phyloP scores from a whole-genome alignment of 1,140 invertebrate species.

The Tetramorium alpestre region DNA sequence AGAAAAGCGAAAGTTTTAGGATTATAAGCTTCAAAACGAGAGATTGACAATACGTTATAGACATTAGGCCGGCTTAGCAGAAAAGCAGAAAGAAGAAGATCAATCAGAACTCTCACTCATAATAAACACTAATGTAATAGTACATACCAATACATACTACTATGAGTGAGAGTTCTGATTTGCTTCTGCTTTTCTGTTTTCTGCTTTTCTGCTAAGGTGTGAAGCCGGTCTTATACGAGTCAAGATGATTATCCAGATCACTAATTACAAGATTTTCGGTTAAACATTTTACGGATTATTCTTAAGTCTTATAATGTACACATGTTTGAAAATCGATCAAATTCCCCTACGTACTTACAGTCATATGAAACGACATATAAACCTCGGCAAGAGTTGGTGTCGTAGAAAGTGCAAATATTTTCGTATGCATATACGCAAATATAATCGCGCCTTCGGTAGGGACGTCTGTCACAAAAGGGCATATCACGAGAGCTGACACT shows the following conservation, averaged over 20 bases:
- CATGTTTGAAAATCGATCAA: constrained; percentile 18
- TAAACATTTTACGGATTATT: neutral
- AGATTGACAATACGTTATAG: neutral
- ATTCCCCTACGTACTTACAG: constrained; percentile 4
- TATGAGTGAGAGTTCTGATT: no score
- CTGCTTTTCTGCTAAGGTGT: no score
- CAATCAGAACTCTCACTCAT: no score
- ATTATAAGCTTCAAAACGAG: neutral
- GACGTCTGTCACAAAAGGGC: constrained; percentile 68
- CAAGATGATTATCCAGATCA: neutral
- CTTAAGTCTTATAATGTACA: neutral
- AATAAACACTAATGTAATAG: no score
- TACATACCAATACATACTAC: no score
- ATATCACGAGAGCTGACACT: constrained; percentile 66
- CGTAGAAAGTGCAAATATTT: constrained; percentile 69
- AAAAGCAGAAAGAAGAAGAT: no score
- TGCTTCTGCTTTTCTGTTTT: no score
- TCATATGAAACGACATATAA: constrained; percentile 17
- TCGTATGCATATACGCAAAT: constrained; percentile 68
- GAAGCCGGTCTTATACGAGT: neutral
- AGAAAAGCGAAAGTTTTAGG: neutral
- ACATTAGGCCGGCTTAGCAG: no score
- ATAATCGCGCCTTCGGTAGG: constrained; percentile 60
- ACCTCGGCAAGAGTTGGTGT: constrained; percentile 50
- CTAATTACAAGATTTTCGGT: neutral